Base-by-base conservation (phyloP, 2,113 vertebrate genomes). In the Xyrauchen texanus region DNA sequence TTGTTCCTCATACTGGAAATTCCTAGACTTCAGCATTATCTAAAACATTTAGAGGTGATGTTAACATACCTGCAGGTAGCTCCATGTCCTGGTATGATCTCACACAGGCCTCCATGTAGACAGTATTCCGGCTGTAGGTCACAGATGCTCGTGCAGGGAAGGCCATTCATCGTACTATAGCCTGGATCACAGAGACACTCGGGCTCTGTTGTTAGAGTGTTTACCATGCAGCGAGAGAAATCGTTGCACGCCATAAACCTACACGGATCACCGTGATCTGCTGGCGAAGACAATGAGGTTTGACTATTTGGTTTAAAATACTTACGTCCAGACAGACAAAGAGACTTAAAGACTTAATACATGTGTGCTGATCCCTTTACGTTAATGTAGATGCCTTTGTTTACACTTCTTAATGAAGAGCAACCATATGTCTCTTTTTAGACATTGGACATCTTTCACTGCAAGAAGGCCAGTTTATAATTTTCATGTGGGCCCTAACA, bases 171-270 rank as follows among this genome's bases (percentile, higher is more conserved):
- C 46, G 84, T 90, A 77, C 78, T 85, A 0, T 93, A 95, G 11
- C 95, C 95, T 0, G 94, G 91, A 53, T 92, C 92, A 7, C 98
- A 98, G n/a, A 90, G 83, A 85, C 98, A 98, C 84, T 95, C 92
- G 0, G 94, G 94, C 83, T 96, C 95, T 0, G 84, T 64, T 0
- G 91, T 97, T 93, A 89, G 82, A 60, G 93, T 87, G 16, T 96
- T 95, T 44, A 85, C 88, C 55, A 94, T 21, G 53, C 98, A 98
- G 74, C 90, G 91, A 0, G 96, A 95, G 82, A 94, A 95, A 78
- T 96, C 90, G 0, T 94, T 93, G 46, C 98, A 99, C 0, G 93
- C 93, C 93, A 95, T 86, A 89, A 95, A 95, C 84, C 94, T 96
- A 87, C 97, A 98, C 49, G 94, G 93, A 80, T 97, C 94, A 11